These are phyloP conservation scores for Ariolimax columbianus DNA, from an alignment of 2,888 invertebrate genomes.

Conservation along the genomic window DNA sequence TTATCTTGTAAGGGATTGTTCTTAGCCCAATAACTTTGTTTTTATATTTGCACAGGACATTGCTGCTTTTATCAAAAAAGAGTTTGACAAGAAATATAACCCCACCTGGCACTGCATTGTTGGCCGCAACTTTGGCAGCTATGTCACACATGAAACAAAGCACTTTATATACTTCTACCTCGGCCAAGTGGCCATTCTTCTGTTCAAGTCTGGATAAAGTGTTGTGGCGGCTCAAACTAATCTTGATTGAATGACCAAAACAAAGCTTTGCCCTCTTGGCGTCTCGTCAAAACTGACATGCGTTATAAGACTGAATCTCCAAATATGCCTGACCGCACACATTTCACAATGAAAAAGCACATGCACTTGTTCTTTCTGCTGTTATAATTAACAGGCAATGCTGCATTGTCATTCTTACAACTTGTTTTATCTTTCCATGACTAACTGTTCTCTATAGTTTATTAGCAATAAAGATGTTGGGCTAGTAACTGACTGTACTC, in stretches of 20 bases:
- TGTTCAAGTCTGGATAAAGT: constrained; percentile 95
- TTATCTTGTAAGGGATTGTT: background rate
- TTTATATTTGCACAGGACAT: constrained; percentile 85
- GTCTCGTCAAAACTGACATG: background rate
- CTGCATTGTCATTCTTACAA: background rate
- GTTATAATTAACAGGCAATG: background rate
- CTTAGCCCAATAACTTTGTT: background rate
- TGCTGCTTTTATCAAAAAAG: constrained; percentile 99
- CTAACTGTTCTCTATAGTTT: background rate
- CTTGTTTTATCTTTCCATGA: background rate
- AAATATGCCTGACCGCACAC: background rate
- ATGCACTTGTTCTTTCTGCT: background rate
- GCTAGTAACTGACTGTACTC: background rate
- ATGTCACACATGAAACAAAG: constrained; percentile 89
- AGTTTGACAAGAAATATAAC: constrained; percentile 99
- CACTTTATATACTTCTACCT: constrained; percentile 99
- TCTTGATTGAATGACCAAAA: background rate
- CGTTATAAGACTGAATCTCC: background rate
- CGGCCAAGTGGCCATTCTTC: constrained; percentile 97
- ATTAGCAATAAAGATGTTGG: background rate
- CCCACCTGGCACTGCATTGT: constrained; percentile 99
- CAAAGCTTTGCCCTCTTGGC: background rate
- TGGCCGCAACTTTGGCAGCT: constrained; percentile 97
- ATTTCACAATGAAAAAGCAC: background rate
- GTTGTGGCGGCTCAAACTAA: background rate